phyloP scores from a whole-genome alignment of 1,140 invertebrate genomes.

The Hesperophylax magnus region DNA sequence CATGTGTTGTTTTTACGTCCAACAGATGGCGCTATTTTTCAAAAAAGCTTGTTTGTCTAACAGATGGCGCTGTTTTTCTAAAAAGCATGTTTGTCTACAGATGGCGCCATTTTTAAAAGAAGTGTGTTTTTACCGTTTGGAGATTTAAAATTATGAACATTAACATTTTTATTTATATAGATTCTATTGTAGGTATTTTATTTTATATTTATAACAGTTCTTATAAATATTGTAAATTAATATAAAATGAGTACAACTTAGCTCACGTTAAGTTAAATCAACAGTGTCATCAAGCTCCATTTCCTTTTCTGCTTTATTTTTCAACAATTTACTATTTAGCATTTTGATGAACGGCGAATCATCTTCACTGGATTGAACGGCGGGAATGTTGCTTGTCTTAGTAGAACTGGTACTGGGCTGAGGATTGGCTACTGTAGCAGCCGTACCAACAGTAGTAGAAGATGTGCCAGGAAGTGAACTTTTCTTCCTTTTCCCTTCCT shows the following conservation, averaged over 20 bases:
- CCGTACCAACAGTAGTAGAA: background rate
- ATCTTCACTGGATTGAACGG: slow-evolving; percentile 5
- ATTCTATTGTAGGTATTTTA: too few relatives aligned
- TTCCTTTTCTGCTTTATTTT: slow-evolving; percentile 5
- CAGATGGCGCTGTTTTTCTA: too few relatives aligned
- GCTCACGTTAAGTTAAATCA: slow-evolving; percentile 35
- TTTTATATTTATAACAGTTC: too few relatives aligned
- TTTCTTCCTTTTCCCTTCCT: slow-evolving; percentile 30
- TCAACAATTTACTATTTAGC: slow-evolving; percentile 18
- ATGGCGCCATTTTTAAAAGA: too few relatives aligned
- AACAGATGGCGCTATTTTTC: too few relatives aligned
- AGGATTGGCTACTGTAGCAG: background rate
- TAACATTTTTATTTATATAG: too few relatives aligned
- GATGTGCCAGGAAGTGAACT: background rate
- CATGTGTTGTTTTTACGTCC: too few relatives aligned
- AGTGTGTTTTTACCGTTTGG: too few relatives aligned
- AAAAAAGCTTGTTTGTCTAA: too few relatives aligned
- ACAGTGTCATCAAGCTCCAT: slow-evolving; percentile 39
- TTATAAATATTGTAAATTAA: too few relatives aligned
- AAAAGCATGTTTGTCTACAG: too few relatives aligned
- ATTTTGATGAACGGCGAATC: slow-evolving; percentile 23
- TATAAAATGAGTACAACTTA: background rate
- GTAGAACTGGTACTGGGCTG: background rate
- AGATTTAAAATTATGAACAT: too few relatives aligned
- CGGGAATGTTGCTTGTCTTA: background rate